Evolutionary conservation across 2,113 vertebrate genomes (phyloP).

Genomic region (Cricetomys ansorgei): DNA sequence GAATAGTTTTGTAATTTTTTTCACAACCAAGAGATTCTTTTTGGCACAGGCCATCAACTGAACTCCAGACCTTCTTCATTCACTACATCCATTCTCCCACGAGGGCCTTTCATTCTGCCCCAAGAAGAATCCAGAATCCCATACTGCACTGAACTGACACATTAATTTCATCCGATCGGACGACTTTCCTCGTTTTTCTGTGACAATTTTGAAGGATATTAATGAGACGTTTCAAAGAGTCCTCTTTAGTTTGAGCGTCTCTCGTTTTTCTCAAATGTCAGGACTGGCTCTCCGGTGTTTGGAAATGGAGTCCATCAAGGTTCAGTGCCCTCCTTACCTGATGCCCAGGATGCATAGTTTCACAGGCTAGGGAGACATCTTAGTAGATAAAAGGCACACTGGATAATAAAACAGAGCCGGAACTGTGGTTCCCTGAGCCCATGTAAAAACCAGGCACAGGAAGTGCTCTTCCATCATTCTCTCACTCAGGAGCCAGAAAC

Average conservation of each 20-base stretch:
- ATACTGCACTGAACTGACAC: accelerated
- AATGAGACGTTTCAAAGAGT: not conserved
- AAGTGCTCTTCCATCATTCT: too few species aligned
- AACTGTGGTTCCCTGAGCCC: too few species aligned
- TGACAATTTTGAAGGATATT: not conserved
- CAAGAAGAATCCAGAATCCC: not conserved
- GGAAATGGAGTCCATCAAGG: not conserved
- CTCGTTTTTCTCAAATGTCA: not conserved
- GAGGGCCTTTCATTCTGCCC: not conserved
- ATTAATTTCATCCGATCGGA: not conserved
- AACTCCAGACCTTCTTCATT: not conserved
- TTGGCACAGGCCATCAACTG: not conserved
- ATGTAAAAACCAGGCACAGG: too few species aligned
- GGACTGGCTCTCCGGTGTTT: not conserved
- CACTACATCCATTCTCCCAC: too few species aligned
- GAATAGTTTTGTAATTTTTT: not conserved
- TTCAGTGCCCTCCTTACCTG: accelerated
- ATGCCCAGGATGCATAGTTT: not conserved
- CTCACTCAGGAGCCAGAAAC: not conserved
- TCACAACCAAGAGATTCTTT: not conserved
- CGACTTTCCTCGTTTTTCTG: not conserved
- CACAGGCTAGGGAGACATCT: not conserved
- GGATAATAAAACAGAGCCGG: too few species aligned
- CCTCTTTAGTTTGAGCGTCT: not conserved
- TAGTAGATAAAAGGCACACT: not conserved